Evolutionary conservation across 2,888 invertebrate genomes (phyloP).

Genomic region (Shargacucullia verbasci): DNA sequence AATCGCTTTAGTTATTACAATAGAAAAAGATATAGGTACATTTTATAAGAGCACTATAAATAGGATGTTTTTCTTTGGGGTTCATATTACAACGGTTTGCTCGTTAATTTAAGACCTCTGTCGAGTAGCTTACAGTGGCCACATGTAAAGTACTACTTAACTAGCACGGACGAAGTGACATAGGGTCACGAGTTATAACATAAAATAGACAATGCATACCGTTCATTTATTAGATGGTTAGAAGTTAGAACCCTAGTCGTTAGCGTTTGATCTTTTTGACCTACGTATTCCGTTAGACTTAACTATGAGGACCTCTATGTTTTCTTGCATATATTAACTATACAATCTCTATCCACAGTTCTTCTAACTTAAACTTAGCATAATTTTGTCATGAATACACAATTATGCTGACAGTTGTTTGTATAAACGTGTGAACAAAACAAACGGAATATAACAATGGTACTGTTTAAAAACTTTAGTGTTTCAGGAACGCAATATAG

Average conservation of each 20-base stretch:
- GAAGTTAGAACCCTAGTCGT: slow-evolving; percentile 40
- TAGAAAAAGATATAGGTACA: slow-evolving; percentile 15
- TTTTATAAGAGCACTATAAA: slow-evolving; percentile 24
- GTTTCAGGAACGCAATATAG: slow-evolving; percentile 47
- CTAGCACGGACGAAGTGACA: slow-evolving; percentile 12
- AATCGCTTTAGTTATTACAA: slow-evolving; percentile 25
- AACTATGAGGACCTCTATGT: slow-evolving; percentile 41
- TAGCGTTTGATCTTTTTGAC: slow-evolving; percentile 51
- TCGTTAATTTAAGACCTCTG: no score
- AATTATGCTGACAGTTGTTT: slow-evolving; percentile 26
- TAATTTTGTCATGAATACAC: slow-evolving; percentile 45
- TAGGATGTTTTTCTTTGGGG: slow-evolving; percentile 10
- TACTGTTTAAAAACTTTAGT: slow-evolving; percentile 9
- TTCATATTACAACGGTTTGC: no score
- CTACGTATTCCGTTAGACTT: slow-evolving; percentile 41
- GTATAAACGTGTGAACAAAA: slow-evolving; percentile 18
- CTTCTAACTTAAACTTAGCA: slow-evolving; percentile 41
- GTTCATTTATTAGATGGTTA: slow-evolving; percentile 38
- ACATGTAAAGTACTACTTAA: slow-evolving; percentile 28
- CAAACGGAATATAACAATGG: slow-evolving; percentile 4
- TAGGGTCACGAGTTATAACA: slow-evolving; percentile 25
- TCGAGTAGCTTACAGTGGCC: background rate
- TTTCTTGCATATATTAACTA: slow-evolving; percentile 42
- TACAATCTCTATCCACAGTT: slow-evolving; percentile 24
- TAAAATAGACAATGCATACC: slow-evolving; percentile 39